Percentiles rank a stretch among this genome's conserved stretches.
These are phyloP conservation scores for Megathymus violae DNA, from an alignment of 1,140 invertebrate genomes.

Conservation along the genomic window DNA sequence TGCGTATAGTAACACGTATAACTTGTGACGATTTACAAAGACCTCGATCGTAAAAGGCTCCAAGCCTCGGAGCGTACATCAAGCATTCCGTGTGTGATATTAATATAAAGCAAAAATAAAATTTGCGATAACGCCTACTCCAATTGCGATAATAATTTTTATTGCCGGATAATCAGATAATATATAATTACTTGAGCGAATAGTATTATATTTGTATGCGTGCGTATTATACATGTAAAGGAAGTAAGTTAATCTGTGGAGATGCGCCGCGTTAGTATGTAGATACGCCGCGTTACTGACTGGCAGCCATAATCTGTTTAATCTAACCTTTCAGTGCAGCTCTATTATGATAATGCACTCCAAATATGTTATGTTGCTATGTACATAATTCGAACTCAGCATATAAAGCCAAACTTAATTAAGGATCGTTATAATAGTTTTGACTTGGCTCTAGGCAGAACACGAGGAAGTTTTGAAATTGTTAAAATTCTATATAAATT, in stretches of 20 bases:
- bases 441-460: not conserved
- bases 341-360: not conserved
- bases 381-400: not conserved
- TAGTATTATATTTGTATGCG: not conserved
- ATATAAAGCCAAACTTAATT: not conserved
- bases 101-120: too few species aligned
- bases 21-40: too few species aligned
- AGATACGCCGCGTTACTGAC: not conserved
- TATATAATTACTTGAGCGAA: too few species aligned
- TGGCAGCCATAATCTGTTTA: not conserved
- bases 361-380: not conserved
- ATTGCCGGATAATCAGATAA: too few species aligned
- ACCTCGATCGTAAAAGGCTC: too few species aligned
- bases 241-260: not conserved
- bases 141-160: too few species aligned
- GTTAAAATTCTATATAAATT: too few species aligned
- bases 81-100: too few species aligned
- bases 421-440: not conserved
- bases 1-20: too few species aligned
- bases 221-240: not conserved
- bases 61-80: too few species aligned
- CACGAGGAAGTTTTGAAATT: not conserved
- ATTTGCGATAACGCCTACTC: too few species aligned
- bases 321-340: not conserved
- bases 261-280: not conserved